These are phyloP conservation scores for Drosophila kuntzei DNA, from an alignment of 2,888 invertebrate species.

Conservation along the genomic window DNA sequence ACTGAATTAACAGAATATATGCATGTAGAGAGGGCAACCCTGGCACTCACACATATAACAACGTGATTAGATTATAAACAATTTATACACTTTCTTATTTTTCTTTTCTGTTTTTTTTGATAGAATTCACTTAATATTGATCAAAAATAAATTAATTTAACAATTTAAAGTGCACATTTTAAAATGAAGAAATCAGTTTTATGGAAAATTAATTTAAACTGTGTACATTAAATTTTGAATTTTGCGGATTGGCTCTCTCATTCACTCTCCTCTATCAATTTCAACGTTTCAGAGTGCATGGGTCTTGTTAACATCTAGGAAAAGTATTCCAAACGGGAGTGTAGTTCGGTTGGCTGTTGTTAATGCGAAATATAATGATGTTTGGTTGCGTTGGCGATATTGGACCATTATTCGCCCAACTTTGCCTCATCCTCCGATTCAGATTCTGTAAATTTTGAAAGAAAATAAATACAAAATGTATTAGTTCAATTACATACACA, in stretches of 20 bases:
- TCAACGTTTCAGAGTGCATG: constrained; percentile 38
- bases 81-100: constrained; percentile 34
- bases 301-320: constrained; percentile 52
- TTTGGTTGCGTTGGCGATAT: constrained; percentile 26
- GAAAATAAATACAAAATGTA: not conserved
- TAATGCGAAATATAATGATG: constrained; percentile 49
- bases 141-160: constrained; percentile 52
- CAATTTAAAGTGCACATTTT: constrained; percentile 57
- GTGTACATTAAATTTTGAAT: constrained; percentile 59
- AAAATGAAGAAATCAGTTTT: constrained; percentile 36
- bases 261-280: constrained; percentile 23
- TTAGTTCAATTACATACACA: not conserved
- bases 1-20: constrained; percentile 35
- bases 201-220: constrained; percentile 43
- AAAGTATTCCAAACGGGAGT: constrained; percentile 58
- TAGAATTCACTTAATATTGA: constrained; percentile 50
- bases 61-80: constrained; percentile 34
- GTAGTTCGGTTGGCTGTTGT: constrained; percentile 64
- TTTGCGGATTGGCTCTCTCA: constrained; percentile 52
- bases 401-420: constrained; percentile 71
- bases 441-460: constrained; percentile 82
- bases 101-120: constrained; percentile 32
- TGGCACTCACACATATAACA: constrained; percentile 13
- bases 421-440: constrained; percentile 85
- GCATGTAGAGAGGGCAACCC: constrained; percentile 1